phyloP scores from a whole-genome alignment of 2,113 vertebrate genomes.

The Pituophis catenifer region DNA sequence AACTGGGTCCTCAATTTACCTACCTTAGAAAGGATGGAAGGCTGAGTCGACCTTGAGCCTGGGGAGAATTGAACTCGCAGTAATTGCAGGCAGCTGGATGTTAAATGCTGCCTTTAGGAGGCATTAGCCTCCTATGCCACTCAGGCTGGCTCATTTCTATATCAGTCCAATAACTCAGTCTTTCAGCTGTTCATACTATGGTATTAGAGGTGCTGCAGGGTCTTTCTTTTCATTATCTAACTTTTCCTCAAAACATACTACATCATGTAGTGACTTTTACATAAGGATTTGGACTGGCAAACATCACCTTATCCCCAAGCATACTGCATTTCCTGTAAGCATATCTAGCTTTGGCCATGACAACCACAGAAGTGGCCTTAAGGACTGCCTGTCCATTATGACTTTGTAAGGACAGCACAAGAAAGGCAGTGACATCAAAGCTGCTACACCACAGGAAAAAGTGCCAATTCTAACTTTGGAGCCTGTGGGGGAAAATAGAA shows the following conservation, averaged over 20 bases:
- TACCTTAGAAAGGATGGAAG: too few relatives aligned
- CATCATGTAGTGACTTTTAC: constrained; percentile 45
- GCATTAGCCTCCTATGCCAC: too few relatives aligned
- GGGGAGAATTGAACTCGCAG: too few relatives aligned
- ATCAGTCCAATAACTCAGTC: not conserved
- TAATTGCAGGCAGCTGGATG: too few relatives aligned
- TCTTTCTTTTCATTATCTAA: not conserved
- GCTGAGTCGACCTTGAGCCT: too few relatives aligned
- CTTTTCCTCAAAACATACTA: constrained; percentile 20
- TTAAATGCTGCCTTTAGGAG: too few relatives aligned
- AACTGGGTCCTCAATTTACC: too few relatives aligned
- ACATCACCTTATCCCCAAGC: constrained; percentile 54
- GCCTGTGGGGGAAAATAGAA: not conserved
- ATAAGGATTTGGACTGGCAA: constrained; percentile 48
- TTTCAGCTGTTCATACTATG: not conserved
- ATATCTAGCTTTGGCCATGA: constrained; percentile 40
- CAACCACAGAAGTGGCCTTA: constrained; percentile 65
- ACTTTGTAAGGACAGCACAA: constrained; percentile 57
- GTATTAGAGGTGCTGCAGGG: not conserved
- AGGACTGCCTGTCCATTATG: constrained; percentile 53
- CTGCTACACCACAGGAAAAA: constrained; percentile 34
- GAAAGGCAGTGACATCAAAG: constrained; percentile 46
- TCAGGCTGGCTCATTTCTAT: not conserved
- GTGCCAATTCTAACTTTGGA: constrained; percentile 11
- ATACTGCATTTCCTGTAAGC: constrained; percentile 59